Base-by-base conservation (phyloP, 2,888 invertebrate genomes). In the Germaria angustata region DNA sequence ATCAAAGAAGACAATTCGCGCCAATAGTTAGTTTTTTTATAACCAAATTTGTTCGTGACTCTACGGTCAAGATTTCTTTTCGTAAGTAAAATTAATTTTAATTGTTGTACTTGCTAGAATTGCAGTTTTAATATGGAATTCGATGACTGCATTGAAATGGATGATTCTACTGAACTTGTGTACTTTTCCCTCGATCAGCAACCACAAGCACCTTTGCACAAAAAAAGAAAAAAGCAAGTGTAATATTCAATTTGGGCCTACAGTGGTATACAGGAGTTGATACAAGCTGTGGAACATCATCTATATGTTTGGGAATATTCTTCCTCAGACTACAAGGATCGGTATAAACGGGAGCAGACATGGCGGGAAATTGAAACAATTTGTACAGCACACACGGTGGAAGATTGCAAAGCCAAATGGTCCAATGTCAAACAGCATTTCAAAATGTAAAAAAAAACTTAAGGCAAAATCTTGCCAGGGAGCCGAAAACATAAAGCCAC, bases 121-220 rank as follows among this genome's bases (percentile, higher is more conserved):
- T 44, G 9, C 9, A 36, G 9, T 36, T 36, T 36, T n/a, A n/a
- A n/a, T n/a, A n/a, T n/a, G n/a, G n/a, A n/a, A 39, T 39, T 39
- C 39, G 39, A 39, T 39, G 39, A 39, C 39, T 39, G 39, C 39
- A 39, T 39, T 39, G 39, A 4, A 39, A 39, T 13, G 39, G n/a
- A 39, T 13, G 39, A n/a, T 39, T 39, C 39, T 39, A n/a, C n/a
- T n/a, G n/a, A n/a, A n/a, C n/a, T n/a, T n/a, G n/a, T n/a, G n/a
- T n/a, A n/a, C n/a, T n/a, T n/a, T n/a, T n/a, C n/a, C n/a, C n/a
- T n/a, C n/a, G n/a, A n/a, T n/a, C n/a, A n/a, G n/a, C n/a, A n/a
- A 39, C 46, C 46, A 17, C 51, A 51, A 51, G 24, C 51, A 24
- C 51, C 51, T 51, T 24, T 51, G 24, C 51, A 24, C 51, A 51